Evolutionary conservation across 2,888 invertebrate genomes (phyloP).

Genomic region (Aphelenchoides bicaudatus): DNA sequence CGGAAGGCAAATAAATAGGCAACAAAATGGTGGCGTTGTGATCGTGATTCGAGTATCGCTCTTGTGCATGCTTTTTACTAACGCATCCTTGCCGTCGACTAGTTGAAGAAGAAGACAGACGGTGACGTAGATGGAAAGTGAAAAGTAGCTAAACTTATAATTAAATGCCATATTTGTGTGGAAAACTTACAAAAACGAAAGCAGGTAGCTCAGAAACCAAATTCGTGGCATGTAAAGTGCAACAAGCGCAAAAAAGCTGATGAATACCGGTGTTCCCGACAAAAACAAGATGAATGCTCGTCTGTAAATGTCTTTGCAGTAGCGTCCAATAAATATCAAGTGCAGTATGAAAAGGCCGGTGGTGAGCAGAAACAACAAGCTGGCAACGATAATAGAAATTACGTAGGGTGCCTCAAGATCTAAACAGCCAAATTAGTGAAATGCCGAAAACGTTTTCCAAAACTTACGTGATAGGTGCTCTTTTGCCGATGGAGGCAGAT

Average conservation of each 20-base stretch:
- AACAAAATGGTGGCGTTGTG: constrained; percentile 56
- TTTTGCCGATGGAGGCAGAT: constrained; percentile 41
- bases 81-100: constrained; percentile 42
- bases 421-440: constrained; percentile 10
- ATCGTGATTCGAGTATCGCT: constrained; percentile 24
- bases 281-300: constrained; percentile 45
- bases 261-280: constrained; percentile 53
- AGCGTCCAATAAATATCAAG: constrained; percentile 46
- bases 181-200: constrained; percentile 47
- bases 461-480: constrained; percentile 40
- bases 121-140: constrained; percentile 53
- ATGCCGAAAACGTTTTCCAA: not conserved
- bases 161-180: not conserved
- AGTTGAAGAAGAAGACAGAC: constrained; percentile 55
- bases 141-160: constrained; percentile 46
- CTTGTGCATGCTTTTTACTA: constrained; percentile 36
- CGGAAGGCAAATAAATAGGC: constrained; percentile 56
- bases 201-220: constrained; percentile 54
- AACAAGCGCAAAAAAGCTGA: constrained; percentile 45
- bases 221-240: constrained; percentile 57
- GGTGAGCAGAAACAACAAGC: constrained; percentile 42
- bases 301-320: constrained; percentile 44
- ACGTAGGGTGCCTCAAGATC: constrained; percentile 14
- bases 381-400: constrained; percentile 39
- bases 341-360: constrained; percentile 44